Percentiles rank a stretch among this genome's conserved stretches.
These are phyloP conservation scores for Cyclopterus lumpus DNA, from an alignment of 2,797 vertebrate genomes.

Conservation along the genomic window DNA sequence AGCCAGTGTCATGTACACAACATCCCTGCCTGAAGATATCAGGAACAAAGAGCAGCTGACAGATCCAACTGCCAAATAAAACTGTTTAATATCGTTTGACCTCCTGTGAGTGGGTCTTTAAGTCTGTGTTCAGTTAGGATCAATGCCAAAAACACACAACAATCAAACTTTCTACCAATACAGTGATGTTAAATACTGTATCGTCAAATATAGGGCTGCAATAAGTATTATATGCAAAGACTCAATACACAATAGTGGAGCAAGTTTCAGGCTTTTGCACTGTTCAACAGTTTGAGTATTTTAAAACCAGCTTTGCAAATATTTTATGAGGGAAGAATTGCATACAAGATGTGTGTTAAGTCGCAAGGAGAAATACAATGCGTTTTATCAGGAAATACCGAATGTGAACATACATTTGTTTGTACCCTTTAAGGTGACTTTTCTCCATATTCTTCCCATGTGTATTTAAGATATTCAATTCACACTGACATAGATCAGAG, in stretches of 20 bases:
- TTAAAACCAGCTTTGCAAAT: background rate
- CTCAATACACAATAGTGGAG: no score
- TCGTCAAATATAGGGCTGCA: background rate
- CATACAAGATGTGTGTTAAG: background rate
- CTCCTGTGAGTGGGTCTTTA: slow-evolving; percentile 8
- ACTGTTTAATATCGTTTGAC: slow-evolving; percentile 24
- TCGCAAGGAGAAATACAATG: background rate
- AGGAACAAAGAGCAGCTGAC: slow-evolving; percentile 47
- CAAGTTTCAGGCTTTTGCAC: background rate
- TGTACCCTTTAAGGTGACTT: no score
- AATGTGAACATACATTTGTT: no score
- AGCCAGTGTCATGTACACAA: slow-evolving; percentile 45
- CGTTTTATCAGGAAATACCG: no score
- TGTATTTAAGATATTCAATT: background rate
- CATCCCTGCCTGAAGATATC: slow-evolving; percentile 37
- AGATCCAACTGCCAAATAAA: slow-evolving; percentile 31
- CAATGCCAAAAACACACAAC: slow-evolving; percentile 6
- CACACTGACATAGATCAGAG: background rate
- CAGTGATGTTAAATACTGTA: background rate
- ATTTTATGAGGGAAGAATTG: background rate
- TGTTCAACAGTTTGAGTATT: background rate
- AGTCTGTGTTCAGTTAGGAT: slow-evolving; percentile 20
- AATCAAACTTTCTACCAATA: background rate
- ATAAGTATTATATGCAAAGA: background rate
- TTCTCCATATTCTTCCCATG: no score